Evolutionary conservation across 2,888 invertebrate genomes (phyloP).

Genomic region (Aphidius colemani): DNA sequence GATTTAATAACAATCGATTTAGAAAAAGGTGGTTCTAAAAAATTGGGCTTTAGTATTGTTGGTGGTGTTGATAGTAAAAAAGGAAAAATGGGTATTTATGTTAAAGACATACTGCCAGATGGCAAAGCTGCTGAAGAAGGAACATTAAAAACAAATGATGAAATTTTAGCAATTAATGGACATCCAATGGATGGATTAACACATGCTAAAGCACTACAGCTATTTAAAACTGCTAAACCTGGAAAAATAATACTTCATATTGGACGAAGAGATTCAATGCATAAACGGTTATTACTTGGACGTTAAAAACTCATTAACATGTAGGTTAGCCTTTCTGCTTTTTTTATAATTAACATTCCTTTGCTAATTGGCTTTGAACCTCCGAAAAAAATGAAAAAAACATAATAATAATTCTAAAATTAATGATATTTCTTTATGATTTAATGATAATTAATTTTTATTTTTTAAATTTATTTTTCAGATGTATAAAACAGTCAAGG

Average conservation of each 20-base stretch:
- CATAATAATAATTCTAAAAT: neutral
- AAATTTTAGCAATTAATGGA: constrained; percentile 67
- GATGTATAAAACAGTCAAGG: constrained; percentile 48
- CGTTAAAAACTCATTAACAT: constrained; percentile 34
- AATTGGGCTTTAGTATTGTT: constrained; percentile 70
- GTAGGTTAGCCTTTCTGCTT: constrained; percentile 46
- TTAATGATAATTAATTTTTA: neutral
- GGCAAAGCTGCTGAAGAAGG: constrained; percentile 69
- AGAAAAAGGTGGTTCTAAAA: constrained; percentile 66
- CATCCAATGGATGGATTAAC: constrained; percentile 64
- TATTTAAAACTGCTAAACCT: constrained; percentile 67
- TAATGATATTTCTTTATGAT: neutral
- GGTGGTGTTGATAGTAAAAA: constrained; percentile 68
- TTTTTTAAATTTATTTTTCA: constrained; percentile 39
- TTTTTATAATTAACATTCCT: constrained; percentile 39
- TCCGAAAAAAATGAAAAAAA: neutral
- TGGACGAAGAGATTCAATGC: constrained; percentile 58
- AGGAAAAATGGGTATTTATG: constrained; percentile 68
- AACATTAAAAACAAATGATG: constrained; percentile 66
- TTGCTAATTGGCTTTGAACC: constrained; percentile 10
- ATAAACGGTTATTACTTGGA: constrained; percentile 49
- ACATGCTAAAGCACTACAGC: constrained; percentile 65
- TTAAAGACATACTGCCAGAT: constrained; percentile 67
- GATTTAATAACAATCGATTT: constrained; percentile 58
- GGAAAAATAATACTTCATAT: constrained; percentile 66